A percentile compares a stretch with the other conserved stretches of the same genome.
Evolutionary conservation across 35 echinoderm and acorn worm species (phyloP).

Genomic region (Anneissia japonica): DNA sequence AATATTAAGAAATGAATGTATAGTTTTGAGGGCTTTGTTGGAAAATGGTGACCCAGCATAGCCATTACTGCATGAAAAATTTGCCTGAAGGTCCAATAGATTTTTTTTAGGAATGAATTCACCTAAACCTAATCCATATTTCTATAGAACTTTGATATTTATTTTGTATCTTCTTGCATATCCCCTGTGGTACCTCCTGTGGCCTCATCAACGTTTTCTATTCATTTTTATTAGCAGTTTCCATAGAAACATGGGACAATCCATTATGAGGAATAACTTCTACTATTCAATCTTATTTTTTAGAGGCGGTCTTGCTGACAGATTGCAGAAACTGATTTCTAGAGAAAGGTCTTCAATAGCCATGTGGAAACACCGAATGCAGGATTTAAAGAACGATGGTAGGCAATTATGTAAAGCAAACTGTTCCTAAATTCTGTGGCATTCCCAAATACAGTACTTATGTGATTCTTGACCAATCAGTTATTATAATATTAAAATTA

Average conservation of each 20-base stretch:
- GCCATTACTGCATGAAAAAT: too few relatives aligned
- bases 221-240: neutral
- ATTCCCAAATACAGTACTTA: too few relatives aligned
- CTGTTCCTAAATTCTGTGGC: too few relatives aligned
- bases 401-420: too few relatives aligned
- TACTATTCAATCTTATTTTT: too few relatives aligned
- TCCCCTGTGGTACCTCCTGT: neutral
- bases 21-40: too few relatives aligned
- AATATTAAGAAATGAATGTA: too few relatives aligned
- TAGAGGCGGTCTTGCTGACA: conserved; percentile 78
- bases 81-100: too few relatives aligned
- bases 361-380: conserved; percentile 78
- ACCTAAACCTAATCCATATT: neutral
- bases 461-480: too few relatives aligned
- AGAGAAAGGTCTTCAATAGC: conserved; percentile 89
- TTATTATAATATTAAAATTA: too few relatives aligned
- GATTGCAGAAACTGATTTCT: conserved; percentile 70
- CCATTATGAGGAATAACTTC: neutral
- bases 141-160: neutral
- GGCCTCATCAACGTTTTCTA: neutral
- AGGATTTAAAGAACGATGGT: neutral
- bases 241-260: neutral
- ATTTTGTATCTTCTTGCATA: neutral
- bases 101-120: too few relatives aligned
- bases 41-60: too few relatives aligned